phyloP scores from a whole-genome alignment of 1,140 invertebrate genomes.

The Himalopsyche phryganea region DNA sequence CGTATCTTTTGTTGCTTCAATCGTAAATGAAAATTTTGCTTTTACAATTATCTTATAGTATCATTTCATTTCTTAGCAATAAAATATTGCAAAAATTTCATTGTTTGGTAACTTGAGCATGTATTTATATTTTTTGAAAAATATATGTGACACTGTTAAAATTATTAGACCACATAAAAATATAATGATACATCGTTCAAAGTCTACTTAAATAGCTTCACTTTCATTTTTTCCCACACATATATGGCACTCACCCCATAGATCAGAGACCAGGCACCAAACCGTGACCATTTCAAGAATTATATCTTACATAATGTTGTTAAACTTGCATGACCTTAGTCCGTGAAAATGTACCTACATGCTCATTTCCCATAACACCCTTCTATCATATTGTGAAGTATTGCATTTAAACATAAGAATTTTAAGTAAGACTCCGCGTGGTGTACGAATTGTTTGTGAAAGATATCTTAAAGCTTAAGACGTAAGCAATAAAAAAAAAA shows the following conservation, averaged over 20 bases:
- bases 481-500: too few species aligned
- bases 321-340: constrained; percentile 24
- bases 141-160: too few species aligned
- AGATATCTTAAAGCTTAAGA: too few species aligned
- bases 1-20: too few species aligned
- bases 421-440: neutral
- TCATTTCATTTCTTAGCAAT: too few species aligned
- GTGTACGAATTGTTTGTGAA: too few species aligned
- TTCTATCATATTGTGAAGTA: constrained; percentile 48
- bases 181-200: neutral
- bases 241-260: neutral
- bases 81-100: too few species aligned
- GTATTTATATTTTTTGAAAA: too few species aligned
- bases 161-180: too few species aligned
- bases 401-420: constrained; percentile 15
- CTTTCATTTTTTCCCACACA: neutral
- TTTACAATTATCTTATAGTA: too few species aligned
- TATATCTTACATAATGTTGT: constrained; percentile 42
- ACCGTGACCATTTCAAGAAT: constrained; percentile 41
- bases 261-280: constrained; percentile 26
- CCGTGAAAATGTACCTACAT: constrained; percentile 36
- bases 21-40: too few species aligned
- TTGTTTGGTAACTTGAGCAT: too few species aligned
- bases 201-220: neutral
- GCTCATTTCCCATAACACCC: constrained; percentile 55